Evolutionary conservation across 2,888 invertebrate species (phyloP), one percentile per base, ranked within the genome.

Genomic region (Caenorhabditis panamensis): DNA sequence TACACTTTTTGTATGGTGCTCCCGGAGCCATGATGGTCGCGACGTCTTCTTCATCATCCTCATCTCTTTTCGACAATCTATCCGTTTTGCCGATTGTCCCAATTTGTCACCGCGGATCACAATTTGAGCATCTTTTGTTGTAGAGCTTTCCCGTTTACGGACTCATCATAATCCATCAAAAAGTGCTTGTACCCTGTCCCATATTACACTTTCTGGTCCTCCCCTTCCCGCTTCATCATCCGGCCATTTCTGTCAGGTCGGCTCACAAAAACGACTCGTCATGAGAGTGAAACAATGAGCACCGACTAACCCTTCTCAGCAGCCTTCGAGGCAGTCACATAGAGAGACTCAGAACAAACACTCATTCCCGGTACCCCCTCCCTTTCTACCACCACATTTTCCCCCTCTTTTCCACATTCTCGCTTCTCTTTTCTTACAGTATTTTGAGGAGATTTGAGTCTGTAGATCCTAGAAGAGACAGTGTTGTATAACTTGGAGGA

Each of bases 81-180:
- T 37, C 53, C 64, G 28, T 28, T 31, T 31, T 31, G 31, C 31
- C 31, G 13, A 3, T 26, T 62, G 62, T 54, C 66, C 44, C 18
- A 54, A 64, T 49, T 47, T 73, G 73, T 73, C 73, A 66, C 31
- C 64, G 37, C 64, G 26, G 49, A 72, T 72, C 72, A 56, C 72
- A 72, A 72, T 72, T 72, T 63, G 72, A 72, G 63, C 62, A 72
- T 72, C 64, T 56, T 56, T 54, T 51, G 24, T 53, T 22, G 36
- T n/a, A n/a, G n/a, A n/a, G n/a, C n/a, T n/a, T n/a, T n/a, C n/a
- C n/a, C 16, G 2, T 20, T n/a, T 6, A 20, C 72, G 64, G 63
- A 20, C 63, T 49, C 72, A 73, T 73, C 73, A 73, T 73, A 64
- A 73, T 73, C 73, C 73, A 73, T 73, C 73, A 73, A 59, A 58